phyloP scores from a whole-genome alignment of 1,140 invertebrate species.

The Drosophila pectinifera region DNA sequence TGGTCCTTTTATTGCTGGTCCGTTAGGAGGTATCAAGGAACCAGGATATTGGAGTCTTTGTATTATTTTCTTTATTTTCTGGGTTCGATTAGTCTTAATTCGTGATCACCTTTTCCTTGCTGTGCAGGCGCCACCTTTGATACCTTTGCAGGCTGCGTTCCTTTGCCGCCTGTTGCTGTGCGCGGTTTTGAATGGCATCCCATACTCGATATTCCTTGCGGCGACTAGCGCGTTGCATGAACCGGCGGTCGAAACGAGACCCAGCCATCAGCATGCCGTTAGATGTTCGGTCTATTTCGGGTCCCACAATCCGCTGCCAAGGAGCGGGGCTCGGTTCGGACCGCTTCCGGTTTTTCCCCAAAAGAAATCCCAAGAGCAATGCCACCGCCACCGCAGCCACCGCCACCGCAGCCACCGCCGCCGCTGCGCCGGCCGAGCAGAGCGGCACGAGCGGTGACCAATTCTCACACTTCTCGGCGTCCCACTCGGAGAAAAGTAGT shows the following conservation, averaged over 20 bases:
- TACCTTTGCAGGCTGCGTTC: slow-evolving; percentile 5
- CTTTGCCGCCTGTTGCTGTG: background rate
- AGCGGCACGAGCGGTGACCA: slow-evolving; percentile 20
- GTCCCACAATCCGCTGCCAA: slow-evolving; percentile 24
- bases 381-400: background rate
- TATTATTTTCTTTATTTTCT: no score
- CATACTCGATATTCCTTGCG: slow-evolving; percentile 29
- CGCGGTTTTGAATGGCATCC: slow-evolving; percentile 65
- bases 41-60: no score
- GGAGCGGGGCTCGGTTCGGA: slow-evolving; percentile 22
- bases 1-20: no score
- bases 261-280: slow-evolving; percentile 42
- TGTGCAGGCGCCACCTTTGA: background rate
- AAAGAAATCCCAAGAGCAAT: slow-evolving; percentile 36
- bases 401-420: slow-evolving; percentile 4
- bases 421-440: background rate
- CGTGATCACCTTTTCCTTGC: no score
- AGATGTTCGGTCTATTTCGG: slow-evolving; percentile 74
- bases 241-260: slow-evolving; percentile 29
- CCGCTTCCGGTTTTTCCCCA: slow-evolving; percentile 73
- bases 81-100: no score
- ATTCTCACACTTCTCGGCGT: slow-evolving; percentile 13
- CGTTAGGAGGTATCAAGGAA: no score
- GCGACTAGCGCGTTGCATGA: slow-evolving; percentile 43
- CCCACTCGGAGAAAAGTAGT: background rate